These are phyloP conservation scores for Malacosoma neustria DNA, from an alignment of 2,888 invertebrate species.

Conservation along the genomic window DNA sequence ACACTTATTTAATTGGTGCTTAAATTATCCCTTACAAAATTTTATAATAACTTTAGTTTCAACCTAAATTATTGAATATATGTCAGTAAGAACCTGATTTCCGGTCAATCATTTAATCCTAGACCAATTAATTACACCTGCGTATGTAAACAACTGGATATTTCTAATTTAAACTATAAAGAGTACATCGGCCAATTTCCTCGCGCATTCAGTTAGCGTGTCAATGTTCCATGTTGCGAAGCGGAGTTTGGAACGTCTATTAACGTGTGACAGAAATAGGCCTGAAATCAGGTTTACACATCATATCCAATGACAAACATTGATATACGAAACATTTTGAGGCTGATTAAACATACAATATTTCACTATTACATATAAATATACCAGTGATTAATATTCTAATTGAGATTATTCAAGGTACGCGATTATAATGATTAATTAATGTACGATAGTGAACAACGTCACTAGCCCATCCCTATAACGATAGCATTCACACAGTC, in stretches of 20 bases:
- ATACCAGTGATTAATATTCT: slow-evolving; percentile 13
- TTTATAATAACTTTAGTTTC: slow-evolving; percentile 41
- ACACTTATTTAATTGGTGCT: slow-evolving; percentile 59
- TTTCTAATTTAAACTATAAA: too few species aligned
- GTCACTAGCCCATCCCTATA: slow-evolving; percentile 41
- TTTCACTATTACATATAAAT: slow-evolving; percentile 10
- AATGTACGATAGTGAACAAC: slow-evolving; percentile 37
- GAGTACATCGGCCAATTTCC: too few species aligned
- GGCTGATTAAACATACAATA: slow-evolving; percentile 22
- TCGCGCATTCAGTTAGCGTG: too few species aligned
- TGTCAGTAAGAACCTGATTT: too few species aligned
- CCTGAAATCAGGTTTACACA: too few species aligned
- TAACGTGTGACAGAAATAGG: too few species aligned
- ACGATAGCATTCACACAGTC: slow-evolving; percentile 16
- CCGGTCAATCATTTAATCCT: too few species aligned
- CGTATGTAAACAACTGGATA: too few species aligned
- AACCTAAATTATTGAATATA: slow-evolving; percentile 24
- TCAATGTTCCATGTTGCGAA: too few species aligned
- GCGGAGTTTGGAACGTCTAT: too few species aligned
- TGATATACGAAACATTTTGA: slow-evolving; percentile 23
- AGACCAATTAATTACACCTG: too few species aligned
- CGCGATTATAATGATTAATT: slow-evolving; percentile 30
- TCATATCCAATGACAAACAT: slow-evolving; percentile 18
- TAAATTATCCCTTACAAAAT: slow-evolving; percentile 42
- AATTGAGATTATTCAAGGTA: slow-evolving; percentile 69